phyloP scores from a whole-genome alignment of 2,113 vertebrate species.

The Chaetura pelagica region DNA sequence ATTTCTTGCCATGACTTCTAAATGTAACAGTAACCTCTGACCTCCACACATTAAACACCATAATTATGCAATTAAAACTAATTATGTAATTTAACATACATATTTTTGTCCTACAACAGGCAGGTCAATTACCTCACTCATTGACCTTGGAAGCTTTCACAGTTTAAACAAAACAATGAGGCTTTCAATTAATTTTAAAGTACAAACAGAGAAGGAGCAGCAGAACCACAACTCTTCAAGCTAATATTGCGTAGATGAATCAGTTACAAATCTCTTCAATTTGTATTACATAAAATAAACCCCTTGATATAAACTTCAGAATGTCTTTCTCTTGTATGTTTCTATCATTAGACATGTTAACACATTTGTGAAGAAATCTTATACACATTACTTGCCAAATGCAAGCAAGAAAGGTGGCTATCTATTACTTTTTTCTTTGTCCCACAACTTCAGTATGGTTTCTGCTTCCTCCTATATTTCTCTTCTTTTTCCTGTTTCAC shows the following conservation, averaged over 20 bases:
- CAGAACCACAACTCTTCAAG: conserved; percentile 3
- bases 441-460: neutral
- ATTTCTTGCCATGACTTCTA: conserved; percentile 75
- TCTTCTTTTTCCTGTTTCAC: neutral
- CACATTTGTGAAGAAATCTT: neutral
- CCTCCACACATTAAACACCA: conserved; percentile 87
- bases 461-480: neutral
- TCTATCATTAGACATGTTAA: neutral
- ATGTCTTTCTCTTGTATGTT: neutral
- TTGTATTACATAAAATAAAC: conserved; percentile 2
- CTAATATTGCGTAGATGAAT: neutral
- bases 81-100: conserved; percentile 93
- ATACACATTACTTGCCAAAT: neutral
- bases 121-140: conserved; percentile 90
- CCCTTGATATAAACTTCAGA: neutral
- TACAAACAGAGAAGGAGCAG: conserved; percentile 68
- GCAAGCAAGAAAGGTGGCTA: neutral
- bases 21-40: conserved; percentile 91
- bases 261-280: neutral
- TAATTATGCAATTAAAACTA: conserved; percentile 98
- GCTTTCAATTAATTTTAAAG: conserved; percentile 89
- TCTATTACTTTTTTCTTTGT: neutral
- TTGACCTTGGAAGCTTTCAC: conserved; percentile 89
- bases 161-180: conserved; percentile 87
- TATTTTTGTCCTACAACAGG: conserved; percentile 81